Conservation (phyloP, 2,113 vertebrate genomes). For the Panthera leo region DNA sequence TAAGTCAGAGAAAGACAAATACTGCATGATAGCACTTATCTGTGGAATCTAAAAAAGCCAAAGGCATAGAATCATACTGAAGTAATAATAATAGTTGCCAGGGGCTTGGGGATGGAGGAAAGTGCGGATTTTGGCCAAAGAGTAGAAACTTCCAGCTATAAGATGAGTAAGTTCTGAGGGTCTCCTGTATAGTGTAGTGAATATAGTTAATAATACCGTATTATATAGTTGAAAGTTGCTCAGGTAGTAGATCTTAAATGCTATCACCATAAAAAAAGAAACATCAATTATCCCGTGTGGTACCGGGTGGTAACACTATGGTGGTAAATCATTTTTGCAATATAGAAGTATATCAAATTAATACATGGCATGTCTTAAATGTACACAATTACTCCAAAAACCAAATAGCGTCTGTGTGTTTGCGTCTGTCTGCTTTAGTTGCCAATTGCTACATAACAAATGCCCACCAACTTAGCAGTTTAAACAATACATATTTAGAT, state of each 20-base stretch:
- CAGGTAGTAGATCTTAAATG: not conserved
- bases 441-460: not conserved
- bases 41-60: not conserved
- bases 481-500: not conserved
- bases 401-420: not conserved
- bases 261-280: not conserved
- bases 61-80: not conserved
- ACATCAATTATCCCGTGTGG: not conserved
- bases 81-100: not conserved
- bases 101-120: not conserved
- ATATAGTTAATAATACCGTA: not conserved
- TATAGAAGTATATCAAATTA: not conserved
- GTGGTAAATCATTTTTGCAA: not conserved
- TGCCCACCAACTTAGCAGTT: not conserved
- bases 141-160: not conserved
- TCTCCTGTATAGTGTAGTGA: not conserved
- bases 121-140: not conserved
- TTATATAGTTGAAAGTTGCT: not conserved
- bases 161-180: not conserved
- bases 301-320: not conserved
- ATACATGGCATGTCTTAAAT: not conserved
- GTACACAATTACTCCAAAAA: not conserved
- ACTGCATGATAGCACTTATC: not conserved
- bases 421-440: not conserved
- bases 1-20: not conserved